Evolutionary conservation across 1,140 invertebrate species (phyloP).

Genomic region (Drosophila lacteicornis): DNA sequence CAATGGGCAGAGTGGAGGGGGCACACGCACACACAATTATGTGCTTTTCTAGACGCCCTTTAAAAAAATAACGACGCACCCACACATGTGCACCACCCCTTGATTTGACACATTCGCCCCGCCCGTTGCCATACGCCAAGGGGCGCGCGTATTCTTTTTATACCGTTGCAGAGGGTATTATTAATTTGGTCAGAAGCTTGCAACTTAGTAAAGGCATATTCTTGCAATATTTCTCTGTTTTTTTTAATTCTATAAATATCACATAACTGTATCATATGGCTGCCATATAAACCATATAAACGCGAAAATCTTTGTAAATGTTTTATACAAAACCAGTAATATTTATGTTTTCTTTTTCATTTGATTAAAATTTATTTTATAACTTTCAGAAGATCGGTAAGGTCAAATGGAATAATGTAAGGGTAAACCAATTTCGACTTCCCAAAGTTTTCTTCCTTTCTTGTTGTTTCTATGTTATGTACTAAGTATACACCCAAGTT

Average conservation of each 20-base stretch:
- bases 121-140: neutral
- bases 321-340: too few species aligned
- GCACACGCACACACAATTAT: conserved; percentile 10
- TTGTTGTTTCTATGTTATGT: neutral
- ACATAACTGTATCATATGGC: neutral
- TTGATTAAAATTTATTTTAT: too few species aligned
- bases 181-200: neutral
- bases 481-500: conserved; percentile 9
- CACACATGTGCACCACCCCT: conserved; percentile 12
- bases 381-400: too few species aligned
- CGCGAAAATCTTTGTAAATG: too few species aligned
- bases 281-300: too few species aligned
- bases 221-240: too few species aligned
- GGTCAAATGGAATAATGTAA: neutral
- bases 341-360: too few species aligned
- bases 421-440: neutral
- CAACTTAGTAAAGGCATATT: too few species aligned
- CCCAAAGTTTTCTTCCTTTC: neutral
- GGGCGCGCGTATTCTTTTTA: conserved; percentile 6
- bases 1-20: neutral
- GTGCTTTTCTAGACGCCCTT: neutral
- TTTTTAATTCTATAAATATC: neutral
- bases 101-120: neutral
- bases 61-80: conserved; percentile 9
- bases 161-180: neutral